Evolutionary conservation across 2,797 vertebrate species (phyloP), one percentile per base, ranked within the genome.

Genomic region (Cossypha dichroa): DNA sequence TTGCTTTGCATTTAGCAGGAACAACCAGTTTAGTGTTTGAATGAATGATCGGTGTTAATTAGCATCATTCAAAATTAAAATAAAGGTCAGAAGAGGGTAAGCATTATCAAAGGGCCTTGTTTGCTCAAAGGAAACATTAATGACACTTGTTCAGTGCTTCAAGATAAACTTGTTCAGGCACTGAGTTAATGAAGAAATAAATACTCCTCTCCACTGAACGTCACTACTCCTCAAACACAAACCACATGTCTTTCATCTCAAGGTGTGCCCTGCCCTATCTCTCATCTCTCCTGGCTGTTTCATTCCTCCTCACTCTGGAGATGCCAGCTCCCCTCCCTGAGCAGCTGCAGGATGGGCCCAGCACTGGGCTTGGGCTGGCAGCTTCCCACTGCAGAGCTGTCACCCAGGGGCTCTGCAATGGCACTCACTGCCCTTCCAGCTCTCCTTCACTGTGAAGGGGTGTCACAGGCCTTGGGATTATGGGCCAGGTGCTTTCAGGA

Each of bases 101-200:
- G 79, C 88, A 81, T 82, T 94, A 96, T 96, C 96, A 96, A 93
- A 96, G 78, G 83, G 60, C 84, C 64, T 80, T 86, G 86, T 96
- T 92, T 93, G 86, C 92, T 97, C 92, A 93, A 94, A 96, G 88
- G 87, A 91, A 95, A 83, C 76, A 74, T 95, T 83, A 95, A 96
- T 78, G 92, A 91, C 94, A 94, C 85, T 94, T 91, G 77, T 93
- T 96, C 88, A 88, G 89, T 28, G 86, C 89, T 96, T 93, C 96
- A 93, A 93, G 94, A 96, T 96, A 95, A 95, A 97, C 92, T 95
- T 70, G 95, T 96, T 96, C 92, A 92, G 94, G 95, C 93, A 90
- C 81, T 66, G 70, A 88, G 85, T 83, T 94, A 94, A 96, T 97
- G 91, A 97, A 97, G 93, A 94, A 93, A 91, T 90, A 93, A 96